Conservation (phyloP, 2,888 invertebrate genomes). For the Lepeophtheirus nordmannii region DNA sequence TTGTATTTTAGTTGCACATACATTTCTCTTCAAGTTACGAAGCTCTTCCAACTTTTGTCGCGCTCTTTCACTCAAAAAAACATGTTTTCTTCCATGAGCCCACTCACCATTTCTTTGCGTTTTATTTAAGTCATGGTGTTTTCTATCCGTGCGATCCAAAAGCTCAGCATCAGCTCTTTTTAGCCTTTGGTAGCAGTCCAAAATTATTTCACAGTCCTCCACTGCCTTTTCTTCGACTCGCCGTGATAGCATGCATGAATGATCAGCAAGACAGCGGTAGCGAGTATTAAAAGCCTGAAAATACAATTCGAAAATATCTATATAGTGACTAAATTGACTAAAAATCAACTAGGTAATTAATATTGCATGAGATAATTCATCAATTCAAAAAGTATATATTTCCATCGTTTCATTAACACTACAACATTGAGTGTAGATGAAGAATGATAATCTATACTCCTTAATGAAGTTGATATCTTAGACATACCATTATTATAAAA, state of each 20-base stretch:
- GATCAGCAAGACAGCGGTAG: conserved; percentile 59
- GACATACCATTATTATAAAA: too few species aligned
- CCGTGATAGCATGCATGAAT: conserved; percentile 43
- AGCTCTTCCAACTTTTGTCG: conserved; percentile 73
- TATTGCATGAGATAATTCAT: too few species aligned
- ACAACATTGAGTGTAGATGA: not conserved
- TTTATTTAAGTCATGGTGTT: conserved; percentile 31
- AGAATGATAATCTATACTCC: not conserved
- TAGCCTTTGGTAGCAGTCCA: conserved; percentile 44
- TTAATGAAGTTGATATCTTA: conserved; percentile 1
- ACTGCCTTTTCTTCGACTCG: conserved; percentile 38
- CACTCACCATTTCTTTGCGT: conserved; percentile 47
- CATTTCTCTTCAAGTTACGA: conserved; percentile 55
- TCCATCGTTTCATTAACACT: not conserved
- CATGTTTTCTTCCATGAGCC: conserved; percentile 81
- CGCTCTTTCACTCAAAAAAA: conserved; percentile 83
- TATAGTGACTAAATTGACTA: not conserved
- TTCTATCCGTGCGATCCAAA: conserved; percentile 25
- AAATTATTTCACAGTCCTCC: conserved; percentile 56
- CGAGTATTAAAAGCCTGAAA: conserved; percentile 50
- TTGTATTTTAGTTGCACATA: conserved; percentile 66
- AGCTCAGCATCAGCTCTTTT: not conserved
- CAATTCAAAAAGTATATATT: not conserved
- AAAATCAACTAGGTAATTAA: too few species aligned
- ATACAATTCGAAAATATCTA: not conserved